Base-by-base conservation (phyloP, 2,113 vertebrate species). In the Tichodroma muraria region DNA sequence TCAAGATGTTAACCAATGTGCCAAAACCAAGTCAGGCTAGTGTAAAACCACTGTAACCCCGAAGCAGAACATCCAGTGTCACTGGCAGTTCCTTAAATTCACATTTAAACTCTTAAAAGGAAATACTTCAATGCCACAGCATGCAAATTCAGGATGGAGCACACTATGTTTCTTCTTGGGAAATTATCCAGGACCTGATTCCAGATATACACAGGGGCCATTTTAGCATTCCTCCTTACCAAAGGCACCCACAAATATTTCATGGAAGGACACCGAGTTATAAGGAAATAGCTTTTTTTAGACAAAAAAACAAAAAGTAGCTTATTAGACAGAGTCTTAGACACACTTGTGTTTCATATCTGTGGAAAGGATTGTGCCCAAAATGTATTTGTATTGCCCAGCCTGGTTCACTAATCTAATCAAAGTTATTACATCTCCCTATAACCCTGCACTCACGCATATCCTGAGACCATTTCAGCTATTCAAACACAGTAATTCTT, bases 171-270 rank as follows among this genome's bases (percentile, higher is more conserved):
- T 40, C 16, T 71, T 40, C n/a, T 30, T 28, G 35, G 31, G 38
- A 80, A 83, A 80, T 70, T 83, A 63, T 16, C 28, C 33, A 90
- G 35, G 13, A 88, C 78, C 38, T 1, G 0, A 83, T 59, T 60
- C 24, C 30, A 70, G 37, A 52, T 47, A 80, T 0, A 2, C 2
- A 5, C 31, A 76, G 71, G 13, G 49, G 9, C 0, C 0, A 63
- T 83, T 52, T 80, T 11, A 80, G 8, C 22, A 31, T 77, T 65
- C 82, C 23, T 57, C 63, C 22, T 78, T 44, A 54, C 21, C 37
- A 63, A 85, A 83, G 13, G 4, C 38, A 85, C 10, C 6, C 68
- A 59, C 27, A 78, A 70, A 44, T 59, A 80, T 68, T 77, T 44
- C 71, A 86, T 42, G 56, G 27, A 63, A 66, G 38, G 11, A 52